Evolutionary conservation across 64 coral and sea anemone species (phyloP).

Genomic region (Hydrozoanthus tunicans): DNA sequence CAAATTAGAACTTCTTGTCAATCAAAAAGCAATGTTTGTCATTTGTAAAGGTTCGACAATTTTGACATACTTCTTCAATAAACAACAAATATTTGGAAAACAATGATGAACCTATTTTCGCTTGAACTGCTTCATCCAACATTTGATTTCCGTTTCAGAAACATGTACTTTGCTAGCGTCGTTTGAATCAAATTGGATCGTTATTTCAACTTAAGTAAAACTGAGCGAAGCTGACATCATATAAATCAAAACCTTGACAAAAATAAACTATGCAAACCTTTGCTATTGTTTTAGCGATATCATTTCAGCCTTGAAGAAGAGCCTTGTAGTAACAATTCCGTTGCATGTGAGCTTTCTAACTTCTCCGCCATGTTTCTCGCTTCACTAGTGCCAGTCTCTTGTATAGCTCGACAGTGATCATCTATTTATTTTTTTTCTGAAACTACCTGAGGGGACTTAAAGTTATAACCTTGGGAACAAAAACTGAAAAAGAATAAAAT

Average conservation of each 20-base stretch:
- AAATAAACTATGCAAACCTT: constrained; percentile 43
- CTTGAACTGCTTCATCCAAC: neutral
- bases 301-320: constrained; percentile 29
- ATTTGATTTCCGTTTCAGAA: neutral
- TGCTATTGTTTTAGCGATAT: neutral
- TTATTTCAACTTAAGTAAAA: neutral
- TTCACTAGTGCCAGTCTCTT: constrained; percentile 4
- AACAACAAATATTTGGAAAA: neutral
- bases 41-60: neutral
- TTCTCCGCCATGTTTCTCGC: constrained; percentile 15
- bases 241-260: neutral
- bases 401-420: neutral
- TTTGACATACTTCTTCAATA: neutral
- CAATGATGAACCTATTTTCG: neutral
- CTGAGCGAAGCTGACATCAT: neutral
- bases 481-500: neutral
- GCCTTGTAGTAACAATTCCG: neutral
- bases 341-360: neutral
- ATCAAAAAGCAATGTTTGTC: constrained; percentile 14
- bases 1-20: constrained; percentile 15
- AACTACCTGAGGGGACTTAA: neutral
- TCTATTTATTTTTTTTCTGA: too few species aligned
- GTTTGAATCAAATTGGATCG: neutral
- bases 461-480: neutral
- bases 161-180: neutral